Conservation (phyloP, 2,113 vertebrate genomes). For the Tragelaphus imberbis region DNA sequence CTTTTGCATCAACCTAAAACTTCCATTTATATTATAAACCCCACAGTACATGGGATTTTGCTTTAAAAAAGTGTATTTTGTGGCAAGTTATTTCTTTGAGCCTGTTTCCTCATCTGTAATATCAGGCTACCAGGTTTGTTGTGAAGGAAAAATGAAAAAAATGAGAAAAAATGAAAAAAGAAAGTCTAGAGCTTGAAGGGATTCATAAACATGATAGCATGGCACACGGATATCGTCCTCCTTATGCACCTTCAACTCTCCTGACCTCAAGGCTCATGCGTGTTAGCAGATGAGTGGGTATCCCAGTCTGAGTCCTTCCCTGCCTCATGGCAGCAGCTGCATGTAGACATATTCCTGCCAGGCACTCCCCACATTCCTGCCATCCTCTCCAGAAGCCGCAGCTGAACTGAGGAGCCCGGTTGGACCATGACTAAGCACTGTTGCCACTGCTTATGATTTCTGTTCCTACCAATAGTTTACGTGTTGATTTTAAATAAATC, state of each 20-base stretch:
- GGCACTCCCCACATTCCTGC: too few relatives aligned
- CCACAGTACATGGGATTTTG: not conserved
- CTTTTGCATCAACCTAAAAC: not conserved
- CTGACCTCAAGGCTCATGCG: not conserved
- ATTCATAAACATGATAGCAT: not conserved
- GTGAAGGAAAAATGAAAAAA: not conserved
- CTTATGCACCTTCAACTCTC: not conserved
- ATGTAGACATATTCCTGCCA: not conserved
- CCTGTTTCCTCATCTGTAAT: not conserved
- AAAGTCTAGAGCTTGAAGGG: not conserved
- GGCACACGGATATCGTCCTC: not conserved
- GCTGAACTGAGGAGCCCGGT: not conserved
- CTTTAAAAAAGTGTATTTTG: not conserved
- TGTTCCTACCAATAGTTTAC: not conserved
- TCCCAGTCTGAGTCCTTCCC: not conserved
- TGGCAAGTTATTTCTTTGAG: not conserved
- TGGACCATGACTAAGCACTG: not conserved
- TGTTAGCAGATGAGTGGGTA: not conserved
- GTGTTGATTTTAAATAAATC: slow-evolving; percentile 2
- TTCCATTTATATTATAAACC: not conserved
- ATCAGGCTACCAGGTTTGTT: not conserved
- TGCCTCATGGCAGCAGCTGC: not conserved
- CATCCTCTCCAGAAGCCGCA: not conserved
- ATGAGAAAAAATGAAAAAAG: not conserved
- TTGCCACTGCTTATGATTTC: not conserved